Base-by-base conservation (phyloP, 2,888 invertebrate species). In the Pristionchus fissidentatus region DNA sequence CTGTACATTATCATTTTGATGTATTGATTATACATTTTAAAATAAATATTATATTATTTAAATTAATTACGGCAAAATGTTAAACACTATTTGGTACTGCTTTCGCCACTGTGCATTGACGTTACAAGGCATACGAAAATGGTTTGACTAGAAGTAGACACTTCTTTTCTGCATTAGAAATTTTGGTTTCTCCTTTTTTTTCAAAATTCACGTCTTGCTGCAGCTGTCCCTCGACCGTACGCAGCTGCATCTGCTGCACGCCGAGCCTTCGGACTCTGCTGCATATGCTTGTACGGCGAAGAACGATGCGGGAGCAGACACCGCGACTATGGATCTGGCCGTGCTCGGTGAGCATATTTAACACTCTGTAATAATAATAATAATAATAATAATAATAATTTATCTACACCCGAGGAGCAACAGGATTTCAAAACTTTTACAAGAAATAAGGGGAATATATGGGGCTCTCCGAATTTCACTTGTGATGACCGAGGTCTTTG, bases 251-350 rank as follows among this genome's bases (percentile, higher is more conserved):
- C 49, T 92, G 0, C 85, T 89, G 77, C 83, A 86, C 19, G 87
- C 88, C 1, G 86, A 89, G 89, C 93, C 88, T 91, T 93, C 10
- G 89, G 94, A 95, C 90, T 93, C 94, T 29, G 95, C 94, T 0
- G 92, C 93, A 62, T 92, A 90, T 84, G 94, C 94, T 0, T 95
- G 95, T 90, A 93, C 94, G 32, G 95, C 95, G 85, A 94, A 94
- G n/a, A 95, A 95, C 93, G 94, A 94, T 86, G 95, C 94, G 0
- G 95, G 95, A 15, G 93, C 94, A 29, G 94, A 94, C 0, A 94
- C 94, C 85, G 92, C 94, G 7, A 91, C 93, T 4, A 95, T 94
- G 89, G 92, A 93, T 83, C 93, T 95, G 0, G 93, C 93, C 22
- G 93, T 95, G 4, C 90, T 89, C 19, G 87, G 90, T 90, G 60